Evolutionary conservation across 2,888 invertebrate species (phyloP).

Genomic region (Pyralis farinalis): DNA sequence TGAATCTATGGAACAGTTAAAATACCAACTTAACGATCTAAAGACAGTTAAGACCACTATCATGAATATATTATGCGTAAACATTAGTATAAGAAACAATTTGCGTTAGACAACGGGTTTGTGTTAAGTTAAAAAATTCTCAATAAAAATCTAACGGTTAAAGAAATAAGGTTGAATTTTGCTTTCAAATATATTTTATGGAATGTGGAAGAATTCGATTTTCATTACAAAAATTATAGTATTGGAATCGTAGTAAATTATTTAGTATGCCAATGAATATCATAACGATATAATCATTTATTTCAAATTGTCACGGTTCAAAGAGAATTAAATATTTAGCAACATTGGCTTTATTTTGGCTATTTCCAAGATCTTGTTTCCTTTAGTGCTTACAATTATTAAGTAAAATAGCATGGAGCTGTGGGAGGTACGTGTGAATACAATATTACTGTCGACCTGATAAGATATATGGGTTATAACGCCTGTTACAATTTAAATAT

Average conservation of each 20-base stretch:
- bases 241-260: constrained; percentile 29
- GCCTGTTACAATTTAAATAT: constrained; percentile 26
- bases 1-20: constrained; percentile 57
- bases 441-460: constrained; percentile 25
- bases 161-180: constrained; percentile 14
- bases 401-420: constrained; percentile 14
- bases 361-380: constrained; percentile 10
- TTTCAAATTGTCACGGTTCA: constrained; percentile 21
- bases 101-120: constrained; percentile 26
- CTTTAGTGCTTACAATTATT: constrained; percentile 17
- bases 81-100: constrained; percentile 55
- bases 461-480: constrained; percentile 22
- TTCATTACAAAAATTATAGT: constrained; percentile 29
- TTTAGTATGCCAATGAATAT: constrained; percentile 17
- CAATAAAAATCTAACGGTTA: constrained; percentile 5
- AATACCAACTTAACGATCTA: constrained; percentile 55
- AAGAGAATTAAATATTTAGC: constrained; percentile 12
- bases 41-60: constrained; percentile 54
- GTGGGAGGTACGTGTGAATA: constrained; percentile 20
- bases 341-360: constrained; percentile 8
- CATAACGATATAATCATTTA: constrained; percentile 26
- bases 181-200: constrained; percentile 9
- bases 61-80: constrained; percentile 61
- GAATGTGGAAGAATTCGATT: constrained; percentile 24
- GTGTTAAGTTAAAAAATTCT: constrained; percentile 3